Base-by-base conservation (phyloP, 1,140 invertebrate genomes). In the Delia radicum region DNA sequence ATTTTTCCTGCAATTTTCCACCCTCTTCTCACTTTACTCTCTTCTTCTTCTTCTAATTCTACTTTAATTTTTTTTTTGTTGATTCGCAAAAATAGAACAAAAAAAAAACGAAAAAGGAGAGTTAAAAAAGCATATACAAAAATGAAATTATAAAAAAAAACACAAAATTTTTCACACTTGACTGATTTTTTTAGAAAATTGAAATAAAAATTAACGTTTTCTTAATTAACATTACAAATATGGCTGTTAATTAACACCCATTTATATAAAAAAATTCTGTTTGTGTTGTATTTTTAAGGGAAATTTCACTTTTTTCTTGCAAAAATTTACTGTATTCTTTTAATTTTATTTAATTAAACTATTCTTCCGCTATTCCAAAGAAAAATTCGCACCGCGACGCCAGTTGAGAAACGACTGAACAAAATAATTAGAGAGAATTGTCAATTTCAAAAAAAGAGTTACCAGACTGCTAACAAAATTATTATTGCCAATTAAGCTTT, bases 161-260 rank as follows among this genome's bases (percentile, higher is more conserved):
- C 65, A 69, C 65, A 69, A 69, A 13, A 69, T 69, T 69, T 69
- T 69, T 33, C 37, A 69, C 65, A 69, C 65, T 37, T 21, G 18
- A 69, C 48, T 55, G 48, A 55, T 8, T 21, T 37, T 37, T 7
- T 37, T 37, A 6, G 7, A 10, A 55, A 55, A 24, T 55, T 21
- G 24, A 55, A 55, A 55, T 55, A 7, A 55, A 7, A 55, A 55
- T 21, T n/a, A 21, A 18, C 7, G n/a, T 55, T 55, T 55, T 55
- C 18, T 55, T 55, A 55, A 21, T 8, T n/a, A 55, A 55, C n/a
- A 55, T 2, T 55, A 10, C 4, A 55, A 21, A 55, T 21, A 55
- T 55, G n/a, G 48, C n/a, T 21, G 48, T 21, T 21, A 5, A 3
- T 6, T 0, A 55, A 55, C 48, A 55, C 18, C 0, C 48, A 55